These are phyloP conservation scores for Amyelois transitella DNA, from an alignment of 1,140 invertebrate species.

Conservation along the genomic window DNA sequence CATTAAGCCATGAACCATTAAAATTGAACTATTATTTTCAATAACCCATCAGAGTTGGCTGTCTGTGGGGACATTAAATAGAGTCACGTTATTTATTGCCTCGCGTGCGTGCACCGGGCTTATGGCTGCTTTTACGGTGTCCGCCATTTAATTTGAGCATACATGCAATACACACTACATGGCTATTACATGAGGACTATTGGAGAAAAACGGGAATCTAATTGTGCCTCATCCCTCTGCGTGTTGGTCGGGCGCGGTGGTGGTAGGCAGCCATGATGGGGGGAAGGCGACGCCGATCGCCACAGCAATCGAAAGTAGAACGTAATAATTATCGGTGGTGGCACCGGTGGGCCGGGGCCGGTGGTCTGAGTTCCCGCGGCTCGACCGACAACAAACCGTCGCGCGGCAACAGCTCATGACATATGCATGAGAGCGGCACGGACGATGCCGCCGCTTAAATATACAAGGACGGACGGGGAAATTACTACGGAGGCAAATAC, in stretches of 20 bases:
- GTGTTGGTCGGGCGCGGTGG: constrained; percentile 5
- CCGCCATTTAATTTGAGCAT: constrained; percentile 58
- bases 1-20: background rate
- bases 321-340: constrained; percentile 67
- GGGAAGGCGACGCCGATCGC: constrained; percentile 47
- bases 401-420: constrained; percentile 70
- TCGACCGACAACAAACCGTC: constrained; percentile 70
- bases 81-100: constrained; percentile 37
- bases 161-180: constrained; percentile 52
- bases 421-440: constrained; percentile 68
- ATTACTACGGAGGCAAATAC: constrained; percentile 66
- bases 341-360: constrained; percentile 35
- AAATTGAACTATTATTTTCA: constrained; percentile 29
- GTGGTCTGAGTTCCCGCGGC: constrained; percentile 58
- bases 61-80: constrained; percentile 39
- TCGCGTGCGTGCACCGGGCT: constrained; percentile 49
- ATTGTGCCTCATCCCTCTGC: constrained; percentile 63
- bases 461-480: constrained; percentile 66
- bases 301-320: constrained; percentile 59
- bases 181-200: constrained; percentile 44
- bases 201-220: constrained; percentile 55
- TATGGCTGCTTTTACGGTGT: constrained; percentile 54
- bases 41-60: constrained; percentile 26
- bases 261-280: constrained; percentile 14
- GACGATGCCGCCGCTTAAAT: constrained; percentile 59